Percentiles rank a stretch among this genome's conserved stretches.
These are phyloP conservation scores for Anthoptus insignis DNA, from an alignment of 2,888 invertebrate species.

Conservation along the genomic window DNA sequence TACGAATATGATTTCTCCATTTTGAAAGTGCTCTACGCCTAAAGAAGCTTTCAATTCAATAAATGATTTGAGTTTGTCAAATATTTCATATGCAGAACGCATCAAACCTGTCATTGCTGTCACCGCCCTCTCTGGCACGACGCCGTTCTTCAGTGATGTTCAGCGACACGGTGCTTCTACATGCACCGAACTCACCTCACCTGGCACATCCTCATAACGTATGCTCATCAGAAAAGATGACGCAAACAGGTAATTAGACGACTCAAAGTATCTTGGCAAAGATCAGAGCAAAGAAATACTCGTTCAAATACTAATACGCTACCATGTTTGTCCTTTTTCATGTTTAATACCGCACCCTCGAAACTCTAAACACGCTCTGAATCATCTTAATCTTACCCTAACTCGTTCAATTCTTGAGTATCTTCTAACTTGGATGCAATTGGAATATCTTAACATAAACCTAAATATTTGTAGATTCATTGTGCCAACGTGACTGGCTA, in stretches of 20 bases:
- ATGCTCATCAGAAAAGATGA: constrained; percentile 96
- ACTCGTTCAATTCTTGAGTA: constrained; percentile 14
- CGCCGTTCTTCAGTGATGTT: constrained; percentile 96
- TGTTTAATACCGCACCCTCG: constrained; percentile 28
- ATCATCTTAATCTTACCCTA: constrained; percentile 24
- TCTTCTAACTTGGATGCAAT: constrained; percentile 10
- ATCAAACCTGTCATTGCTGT: constrained; percentile 89
- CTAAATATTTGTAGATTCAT: constrained; percentile 80
- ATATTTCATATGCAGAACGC: constrained; percentile 79
- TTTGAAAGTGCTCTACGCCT: too few relatives aligned
- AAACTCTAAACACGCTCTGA: constrained; percentile 32
- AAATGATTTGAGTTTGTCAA: too few relatives aligned
- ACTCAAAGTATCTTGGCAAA: background rate
- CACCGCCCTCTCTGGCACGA: constrained; percentile 91
- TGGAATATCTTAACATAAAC: constrained; percentile 34
- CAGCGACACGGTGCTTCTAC: constrained; percentile 94
- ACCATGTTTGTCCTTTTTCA: constrained; percentile 19
- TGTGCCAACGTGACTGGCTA: constrained; percentile 85
- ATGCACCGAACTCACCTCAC: constrained; percentile 76
- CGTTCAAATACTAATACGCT: constrained; percentile 4
- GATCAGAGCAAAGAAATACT: background rate
- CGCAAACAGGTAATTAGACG: constrained; percentile 89
- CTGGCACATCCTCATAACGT: constrained; percentile 82
- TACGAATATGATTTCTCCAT: too few relatives aligned
- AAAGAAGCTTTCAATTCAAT: too few relatives aligned